Evolutionary conservation across 2,888 invertebrate genomes (phyloP).

Genomic region (Sarcophaga caerulescens): DNA sequence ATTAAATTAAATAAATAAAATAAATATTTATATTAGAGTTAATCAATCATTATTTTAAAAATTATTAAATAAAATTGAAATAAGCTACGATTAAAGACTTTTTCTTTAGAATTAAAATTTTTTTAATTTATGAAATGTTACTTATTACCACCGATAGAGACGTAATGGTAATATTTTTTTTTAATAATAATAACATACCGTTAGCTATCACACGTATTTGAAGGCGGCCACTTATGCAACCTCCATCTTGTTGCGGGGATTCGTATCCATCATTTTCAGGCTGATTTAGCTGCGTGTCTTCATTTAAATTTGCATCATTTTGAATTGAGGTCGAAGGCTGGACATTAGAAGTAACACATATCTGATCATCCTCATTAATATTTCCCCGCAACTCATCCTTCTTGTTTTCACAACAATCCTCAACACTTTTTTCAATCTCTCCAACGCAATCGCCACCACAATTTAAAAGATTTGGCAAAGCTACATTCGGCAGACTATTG

Average conservation of each 20-base stretch:
- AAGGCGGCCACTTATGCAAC: slow-evolving; percentile 87
- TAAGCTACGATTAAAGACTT: too few relatives aligned
- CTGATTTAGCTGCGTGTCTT: slow-evolving; percentile 49
- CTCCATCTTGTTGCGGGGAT: slow-evolving; percentile 77
- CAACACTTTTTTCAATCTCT: neutral
- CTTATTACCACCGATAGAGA: neutral
- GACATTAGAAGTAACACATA: slow-evolving; percentile 39
- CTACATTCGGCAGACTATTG: slow-evolving; percentile 79
- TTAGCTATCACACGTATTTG: slow-evolving; percentile 90
- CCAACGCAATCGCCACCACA: neutral
- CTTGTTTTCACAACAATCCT: neutral
- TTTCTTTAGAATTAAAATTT: neutral
- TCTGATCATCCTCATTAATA: slow-evolving; percentile 37
- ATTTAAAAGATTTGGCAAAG: slow-evolving; percentile 72
- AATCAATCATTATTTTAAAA: too few relatives aligned
- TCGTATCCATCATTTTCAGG: slow-evolving; percentile 16
- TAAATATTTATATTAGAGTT: too few relatives aligned
- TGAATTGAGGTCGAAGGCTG: slow-evolving; percentile 57
- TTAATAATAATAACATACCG: slow-evolving; percentile 70
- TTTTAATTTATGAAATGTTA: neutral
- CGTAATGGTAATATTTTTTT: too few relatives aligned
- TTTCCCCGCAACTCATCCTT: slow-evolving; percentile 65
- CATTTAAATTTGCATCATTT: slow-evolving; percentile 62
- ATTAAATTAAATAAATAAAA: too few relatives aligned
- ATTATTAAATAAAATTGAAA: too few relatives aligned